Percentiles rank a stretch among this genome's conserved stretches.
Conservation (phyloP, 2,113 vertebrate species). For the Catharus minimus region DNA sequence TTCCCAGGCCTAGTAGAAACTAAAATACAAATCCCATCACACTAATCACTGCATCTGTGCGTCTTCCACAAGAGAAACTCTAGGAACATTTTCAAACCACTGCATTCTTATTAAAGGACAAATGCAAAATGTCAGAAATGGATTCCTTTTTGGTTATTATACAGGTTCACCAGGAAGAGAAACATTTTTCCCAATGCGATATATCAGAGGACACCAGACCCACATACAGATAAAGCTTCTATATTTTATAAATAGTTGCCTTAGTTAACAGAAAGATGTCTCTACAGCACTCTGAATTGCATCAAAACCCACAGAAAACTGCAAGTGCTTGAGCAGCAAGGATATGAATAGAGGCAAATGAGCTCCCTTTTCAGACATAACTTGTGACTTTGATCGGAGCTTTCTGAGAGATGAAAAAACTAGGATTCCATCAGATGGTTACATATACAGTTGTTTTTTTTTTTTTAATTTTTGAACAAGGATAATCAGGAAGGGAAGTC, state of each 20-base stretch:
- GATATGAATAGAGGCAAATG: constrained; percentile 25
- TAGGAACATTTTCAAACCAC: background rate
- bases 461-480: background rate
- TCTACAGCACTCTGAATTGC: background rate
- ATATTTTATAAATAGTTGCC: background rate
- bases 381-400: background rate
- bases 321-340: background rate
- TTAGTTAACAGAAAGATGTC: background rate
- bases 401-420: background rate
- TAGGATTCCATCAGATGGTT: background rate
- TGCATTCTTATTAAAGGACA: background rate
- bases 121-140: background rate
- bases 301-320: background rate
- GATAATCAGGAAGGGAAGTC: background rate
- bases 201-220: background rate
- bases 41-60: background rate
- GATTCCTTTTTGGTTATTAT: background rate
- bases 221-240: background rate
- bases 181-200: background rate
- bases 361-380: constrained; percentile 1
- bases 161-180: background rate
- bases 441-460: background rate
- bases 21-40: background rate
- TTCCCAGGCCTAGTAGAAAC: background rate
- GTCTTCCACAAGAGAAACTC: background rate